Conservation (phyloP, 2,888 invertebrate genomes). For the Limnephilus marmoratus region DNA sequence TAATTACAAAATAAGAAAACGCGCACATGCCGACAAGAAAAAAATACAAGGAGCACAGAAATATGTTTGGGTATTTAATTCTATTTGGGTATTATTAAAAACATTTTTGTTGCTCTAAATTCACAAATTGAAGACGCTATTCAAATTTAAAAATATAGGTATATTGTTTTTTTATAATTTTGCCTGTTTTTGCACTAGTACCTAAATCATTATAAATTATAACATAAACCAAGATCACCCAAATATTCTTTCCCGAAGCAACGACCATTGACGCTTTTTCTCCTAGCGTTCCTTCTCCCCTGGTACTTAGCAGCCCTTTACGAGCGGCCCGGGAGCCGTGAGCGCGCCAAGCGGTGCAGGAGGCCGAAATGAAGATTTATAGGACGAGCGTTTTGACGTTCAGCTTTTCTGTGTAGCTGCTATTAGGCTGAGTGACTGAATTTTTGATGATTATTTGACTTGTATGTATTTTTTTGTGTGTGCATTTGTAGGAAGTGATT, state of each 20-base stretch:
- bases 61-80: too few species aligned
- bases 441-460: slow-evolving; percentile 34
- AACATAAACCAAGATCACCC: not conserved
- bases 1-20: too few species aligned
- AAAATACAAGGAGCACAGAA: too few species aligned
- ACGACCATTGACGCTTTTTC: not conserved
- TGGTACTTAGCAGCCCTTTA: slow-evolving; percentile 71
- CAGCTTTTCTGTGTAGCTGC: slow-evolving; percentile 44
- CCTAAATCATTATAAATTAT: not conserved
- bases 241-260: not conserved
- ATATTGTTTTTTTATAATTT: too few species aligned
- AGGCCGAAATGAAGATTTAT: slow-evolving; percentile 77
- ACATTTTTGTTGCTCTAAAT: too few species aligned
- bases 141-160: too few species aligned
- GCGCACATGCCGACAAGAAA: too few species aligned
- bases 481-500: not conserved
- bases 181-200: not conserved
- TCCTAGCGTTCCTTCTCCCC: not conserved
- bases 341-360: slow-evolving; percentile 69
- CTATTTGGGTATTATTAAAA: too few species aligned
- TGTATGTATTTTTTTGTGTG: not conserved
- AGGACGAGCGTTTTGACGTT: slow-evolving; percentile 63
- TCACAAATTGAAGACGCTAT: too few species aligned
- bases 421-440: slow-evolving; percentile 62
- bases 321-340: slow-evolving; percentile 73